Conservation (phyloP, 2,113 vertebrate genomes). For the Microcebus griseorufus region DNA sequence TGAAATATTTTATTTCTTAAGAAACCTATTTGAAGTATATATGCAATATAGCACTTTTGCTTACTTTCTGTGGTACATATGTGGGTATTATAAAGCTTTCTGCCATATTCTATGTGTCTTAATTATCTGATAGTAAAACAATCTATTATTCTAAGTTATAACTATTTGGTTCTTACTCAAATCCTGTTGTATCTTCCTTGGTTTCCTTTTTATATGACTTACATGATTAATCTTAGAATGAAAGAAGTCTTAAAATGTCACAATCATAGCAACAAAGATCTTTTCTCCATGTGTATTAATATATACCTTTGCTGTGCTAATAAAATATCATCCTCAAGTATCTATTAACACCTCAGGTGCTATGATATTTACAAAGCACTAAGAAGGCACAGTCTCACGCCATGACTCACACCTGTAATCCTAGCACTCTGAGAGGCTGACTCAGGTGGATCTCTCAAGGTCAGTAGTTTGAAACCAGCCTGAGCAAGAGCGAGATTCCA, state of each 20-base stretch:
- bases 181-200: neutral
- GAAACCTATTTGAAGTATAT: conserved; percentile 36
- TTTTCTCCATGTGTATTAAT: neutral
- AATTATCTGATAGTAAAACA: conserved; percentile 45
- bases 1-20: conserved; percentile 29
- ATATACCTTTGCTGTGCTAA: neutral
- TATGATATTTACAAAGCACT: conserved; percentile 22
- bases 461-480: too few species aligned
- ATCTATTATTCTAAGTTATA: conserved; percentile 2
- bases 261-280: neutral
- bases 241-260: conserved; percentile 47
- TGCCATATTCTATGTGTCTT: neutral
- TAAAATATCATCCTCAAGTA: conserved; percentile 38
- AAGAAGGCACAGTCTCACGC: neutral
- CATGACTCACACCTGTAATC: too few species aligned
- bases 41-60: neutral
- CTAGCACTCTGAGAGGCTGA: too few species aligned
- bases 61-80: conserved; percentile 17
- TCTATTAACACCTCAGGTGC: neutral
- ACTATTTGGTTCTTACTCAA: conserved; percentile 11
- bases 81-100: neutral
- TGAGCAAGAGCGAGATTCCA: too few species aligned
- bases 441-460: too few species aligned
- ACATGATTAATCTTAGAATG: neutral
- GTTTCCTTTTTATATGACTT: neutral